Evolutionary conservation across 2,888 invertebrate genomes (phyloP), one percentile per base, ranked within the genome.

Genomic region (Eupithecia centaureata): DNA sequence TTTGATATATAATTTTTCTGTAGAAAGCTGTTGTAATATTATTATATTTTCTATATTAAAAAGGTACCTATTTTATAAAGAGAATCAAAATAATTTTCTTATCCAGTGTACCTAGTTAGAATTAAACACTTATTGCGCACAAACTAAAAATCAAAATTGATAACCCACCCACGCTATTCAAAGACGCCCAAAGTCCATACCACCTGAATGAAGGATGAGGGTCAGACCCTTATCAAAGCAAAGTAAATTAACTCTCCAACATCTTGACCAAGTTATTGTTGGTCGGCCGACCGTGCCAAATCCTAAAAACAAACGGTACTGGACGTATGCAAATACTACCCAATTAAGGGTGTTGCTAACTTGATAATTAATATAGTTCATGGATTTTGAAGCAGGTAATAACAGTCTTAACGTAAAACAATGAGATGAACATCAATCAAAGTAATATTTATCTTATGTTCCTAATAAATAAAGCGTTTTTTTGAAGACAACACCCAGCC

Each of bases 231-330:
- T 88, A 89, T 92, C 92, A 92, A 88, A 85, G 85, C 82, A 89
- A 91, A 91, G 89, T 90, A 90, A 92, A 92, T 92, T 92, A 92
- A 91, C 91, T 89, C 91, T 89, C 89, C 82, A 82, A 85, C 90
- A 90, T 92, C 92, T 92, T 92, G 91, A 90, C 89, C 90, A 87
- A 92, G 89, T 91, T 91, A 91, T 89, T 88, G 88, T 89, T 88
- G 77, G 82, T 75, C 83, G 76, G 75, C 80, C 82, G 86, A 81
- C 79, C 83, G 86, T 77, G 74, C 71, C 76, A 84, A 87, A 91
- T 91, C 88, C 80, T 32, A 57, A 57, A 57, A 57, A 91, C 91
- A 92, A 92, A 72, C 69, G 70, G 22, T 15, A 22, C 15, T 62
- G 63, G 69, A 75, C 69, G 71, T 75, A 75, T 71, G 74, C 62